Evolutionary conservation across 2,113 vertebrate genomes (phyloP), one percentile per base, ranked within the genome.

Genomic region (Diadophis punctatus): DNA sequence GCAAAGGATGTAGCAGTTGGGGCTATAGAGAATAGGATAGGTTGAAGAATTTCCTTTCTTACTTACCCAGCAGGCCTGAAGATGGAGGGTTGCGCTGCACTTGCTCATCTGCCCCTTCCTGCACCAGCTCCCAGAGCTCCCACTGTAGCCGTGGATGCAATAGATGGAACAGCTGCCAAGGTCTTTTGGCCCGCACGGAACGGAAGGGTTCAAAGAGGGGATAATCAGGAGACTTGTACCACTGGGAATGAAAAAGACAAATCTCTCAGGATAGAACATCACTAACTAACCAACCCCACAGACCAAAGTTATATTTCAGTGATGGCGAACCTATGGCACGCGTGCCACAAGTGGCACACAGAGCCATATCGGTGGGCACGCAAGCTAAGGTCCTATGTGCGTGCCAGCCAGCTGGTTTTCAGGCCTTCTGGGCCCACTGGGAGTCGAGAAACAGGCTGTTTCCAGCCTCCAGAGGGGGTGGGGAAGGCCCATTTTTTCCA

Each of bases 81-180:
- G 98, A 98, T 3, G 98, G 98, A 1, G 98, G 98, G 94, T 98
- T 98, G 95, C 96, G 97, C 96, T 98, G 98, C 68, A 98, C 98
- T 23, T 96, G 95, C 91, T 98, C 98, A 0, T 93, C 96, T 97
- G 98, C 98, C 96, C 98, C 98, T 93, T 97, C 98, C 87, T 98
- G 98, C 89, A 98, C 96, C 53, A 93, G 93, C 53, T 97, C 97
- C 98, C 98, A 98, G 9, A 98, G 93, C 95, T 98, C 97, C 98
- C 98, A 98, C 95, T 97, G 96, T 27, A 97, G 96, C 46, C 95
- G 97, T 1, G 98, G 98, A 85, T 98, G 97, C 74, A 98, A 95
- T 94, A 98, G 98, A 95, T 97, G 98, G 96, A 98, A 97, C 0
- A 96, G 97, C 96, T 98, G 98, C 94, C 96, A 95, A 0, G 98